phyloP scores from a whole-genome alignment of 2,797 vertebrate species.

The Sphenodon punctatus region DNA sequence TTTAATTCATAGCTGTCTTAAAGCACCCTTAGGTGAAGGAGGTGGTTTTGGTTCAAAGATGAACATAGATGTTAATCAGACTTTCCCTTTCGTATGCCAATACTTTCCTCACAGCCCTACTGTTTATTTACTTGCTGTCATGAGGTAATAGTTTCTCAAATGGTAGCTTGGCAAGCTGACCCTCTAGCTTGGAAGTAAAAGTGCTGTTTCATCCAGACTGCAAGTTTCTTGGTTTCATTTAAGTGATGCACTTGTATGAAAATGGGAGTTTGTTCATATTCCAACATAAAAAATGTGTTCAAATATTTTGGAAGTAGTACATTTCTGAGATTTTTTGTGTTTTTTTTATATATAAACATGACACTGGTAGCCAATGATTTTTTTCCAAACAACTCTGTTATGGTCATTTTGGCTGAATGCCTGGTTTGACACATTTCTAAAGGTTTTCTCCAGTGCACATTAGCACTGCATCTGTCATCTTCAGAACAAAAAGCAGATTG shows the following conservation, averaged over 20 bases:
- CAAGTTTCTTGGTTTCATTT: too few species aligned
- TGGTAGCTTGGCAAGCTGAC: slow-evolving; percentile 3
- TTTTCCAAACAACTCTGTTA: slow-evolving; percentile 6
- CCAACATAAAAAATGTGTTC: background rate
- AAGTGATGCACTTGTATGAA: too few species aligned
- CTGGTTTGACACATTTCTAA: background rate
- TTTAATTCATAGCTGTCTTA: background rate
- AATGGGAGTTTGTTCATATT: too few species aligned
- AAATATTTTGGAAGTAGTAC: background rate
- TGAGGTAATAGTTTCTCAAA: background rate
- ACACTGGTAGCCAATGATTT: slow-evolving; percentile 13
- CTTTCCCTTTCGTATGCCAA: background rate
- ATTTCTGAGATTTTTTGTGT: slow-evolving; percentile 16
- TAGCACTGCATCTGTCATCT: slow-evolving; percentile 37
- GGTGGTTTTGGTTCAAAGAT: background rate
- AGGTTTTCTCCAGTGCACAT: background rate
- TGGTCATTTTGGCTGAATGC: slow-evolving; percentile 16
- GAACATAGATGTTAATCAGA: background rate
- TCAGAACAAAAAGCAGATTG: slow-evolving; percentile 31
- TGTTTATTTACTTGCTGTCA: background rate
- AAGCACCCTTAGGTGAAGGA: background rate
- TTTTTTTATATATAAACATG: too few species aligned
- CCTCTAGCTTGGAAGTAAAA: background rate
- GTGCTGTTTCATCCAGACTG: background rate
- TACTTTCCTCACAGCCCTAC: background rate